phyloP scores from a whole-genome alignment of 2,797 vertebrate species.

The Carduelis carduelis region DNA sequence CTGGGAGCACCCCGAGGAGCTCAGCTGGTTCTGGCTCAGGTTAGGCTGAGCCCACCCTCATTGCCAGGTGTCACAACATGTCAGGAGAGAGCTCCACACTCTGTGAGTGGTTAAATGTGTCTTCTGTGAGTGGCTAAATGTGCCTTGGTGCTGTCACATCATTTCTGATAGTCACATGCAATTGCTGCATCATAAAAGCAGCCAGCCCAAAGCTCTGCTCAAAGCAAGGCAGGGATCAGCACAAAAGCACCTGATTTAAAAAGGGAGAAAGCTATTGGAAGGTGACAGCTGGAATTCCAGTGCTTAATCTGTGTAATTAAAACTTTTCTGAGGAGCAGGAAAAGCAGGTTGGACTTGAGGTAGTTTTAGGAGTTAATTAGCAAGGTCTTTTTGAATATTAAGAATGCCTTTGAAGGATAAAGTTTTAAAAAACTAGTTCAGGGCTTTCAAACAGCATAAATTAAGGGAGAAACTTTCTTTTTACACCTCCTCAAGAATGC shows the following conservation, averaged over 20 bases:
- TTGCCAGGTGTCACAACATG: background rate
- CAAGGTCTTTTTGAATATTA: conserved; percentile 64
- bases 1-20: too few species aligned
- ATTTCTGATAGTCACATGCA: background rate
- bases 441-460: conserved; percentile 67
- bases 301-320: conserved; percentile 65
- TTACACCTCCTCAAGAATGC: background rate
- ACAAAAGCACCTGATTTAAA: conserved; percentile 27
- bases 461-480: conserved; percentile 52
- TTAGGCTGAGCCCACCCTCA: background rate
- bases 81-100: background rate
- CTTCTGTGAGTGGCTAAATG: background rate
- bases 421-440: conserved; percentile 66
- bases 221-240: conserved; percentile 35
- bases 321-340: conserved; percentile 54
- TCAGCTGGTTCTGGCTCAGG: background rate
- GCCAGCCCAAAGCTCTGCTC: background rate
- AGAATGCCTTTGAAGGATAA: conserved; percentile 63
- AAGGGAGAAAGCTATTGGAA: conserved; percentile 47
- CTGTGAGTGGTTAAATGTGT: background rate
- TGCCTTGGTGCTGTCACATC: background rate
- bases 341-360: conserved; percentile 56
- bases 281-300: conserved; percentile 61
- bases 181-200: conserved; percentile 31
- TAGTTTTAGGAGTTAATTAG: conserved; percentile 69